Evolutionary conservation across 2,797 vertebrate genomes (phyloP), one percentile per base, ranked within the genome.

Genomic region (Rhyacichthys aspro): DNA sequence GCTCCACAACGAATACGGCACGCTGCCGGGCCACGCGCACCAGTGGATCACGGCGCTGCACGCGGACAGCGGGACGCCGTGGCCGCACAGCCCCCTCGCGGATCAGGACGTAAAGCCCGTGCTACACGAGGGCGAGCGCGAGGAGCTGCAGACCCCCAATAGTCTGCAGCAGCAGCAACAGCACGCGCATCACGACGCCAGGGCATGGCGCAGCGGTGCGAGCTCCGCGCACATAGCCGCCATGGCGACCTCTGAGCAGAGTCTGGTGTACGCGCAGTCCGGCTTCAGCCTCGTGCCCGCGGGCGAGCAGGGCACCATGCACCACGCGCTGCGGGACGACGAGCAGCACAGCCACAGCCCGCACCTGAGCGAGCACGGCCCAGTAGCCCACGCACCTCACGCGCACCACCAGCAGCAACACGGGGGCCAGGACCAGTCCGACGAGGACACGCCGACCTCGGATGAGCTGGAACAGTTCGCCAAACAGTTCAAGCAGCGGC

Each of bases 381-480:
- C 92, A 3, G 90, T 91, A 72, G 88, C 87, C 59, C 94, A 90
- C 63, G 90, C 91, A 70, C 86, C 84, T 55, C 86, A 86, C 23
- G 73, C 81, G 32, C 87, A 89, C 71, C 92, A 91, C 28, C 94
- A 93, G 10, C 92, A 92, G 75, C 92, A 92, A 74, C 93, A 92
- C 75, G 90, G 91, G 77, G 88, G 91, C 45, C 94, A 95, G 89
- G 94, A 96, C 76, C 95, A 98, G 87, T 97, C 96, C n/a, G 96
- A 98, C 86, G 96, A 97, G 92, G 96, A 98, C 93, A 96, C 96
- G 58, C 96, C 96, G 90, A 98, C 96, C 88, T 98, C 96, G 8
- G 96, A 98, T 84, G 96, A 98, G 90, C 92, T 98, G 94, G 96
- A 98, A 92, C 96, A 98, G 92, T 98, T 98, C 65, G 96, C 97